Evolutionary conservation across 2,113 vertebrate species (phyloP), one percentile per base, ranked within the genome.

Genomic region (Podilymbus podiceps): DNA sequence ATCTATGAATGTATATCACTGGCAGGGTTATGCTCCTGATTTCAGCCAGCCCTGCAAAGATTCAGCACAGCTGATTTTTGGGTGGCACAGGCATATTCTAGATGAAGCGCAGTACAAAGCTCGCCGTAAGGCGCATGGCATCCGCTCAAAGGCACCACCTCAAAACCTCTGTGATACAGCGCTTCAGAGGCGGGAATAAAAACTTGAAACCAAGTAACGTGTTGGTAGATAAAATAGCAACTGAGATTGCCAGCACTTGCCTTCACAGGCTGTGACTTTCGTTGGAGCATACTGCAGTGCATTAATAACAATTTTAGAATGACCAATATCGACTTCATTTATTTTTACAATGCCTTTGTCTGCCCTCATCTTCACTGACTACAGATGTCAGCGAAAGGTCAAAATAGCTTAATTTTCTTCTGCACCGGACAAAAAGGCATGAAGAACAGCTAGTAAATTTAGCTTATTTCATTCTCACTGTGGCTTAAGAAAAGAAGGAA

Each of bases 361-460:
- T 90, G 68, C 56, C 60, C 84, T 93, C 94, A 94, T 94, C 84
- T 89, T 81, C 2, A 3, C 68, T 60, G 28, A 63, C 42, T 71
- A 24, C 47, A 63, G 27, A 31, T 28, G 44, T 68, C 89, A 92
- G 63, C 89, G 52, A 89, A 92, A 92, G 91, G 93, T 96, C 94
- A 97, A 81, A 94, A 94, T 4, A 81, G 89, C 69, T 91, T 81
- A 27, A 94, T 95, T 91, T 90, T 59, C 69, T 89, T 66, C 89
- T 59, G 47, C 2, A 0, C 50, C 63, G 64, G 62, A 87, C 86
- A 81, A 88, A 93, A 77, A 94, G 49, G 40, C 69, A 74, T 22
- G 21, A 90, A 89, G 87, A 92, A 35, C n/a, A 75, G 64, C 24
- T 67, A 89, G 60, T 14, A 89, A 74, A 84, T 89, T 75, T n/a